Evolutionary conservation across 2,888 invertebrate species (phyloP), one percentile per base, ranked within the genome.

Genomic region (Elaeidobius kamerunicus): DNA sequence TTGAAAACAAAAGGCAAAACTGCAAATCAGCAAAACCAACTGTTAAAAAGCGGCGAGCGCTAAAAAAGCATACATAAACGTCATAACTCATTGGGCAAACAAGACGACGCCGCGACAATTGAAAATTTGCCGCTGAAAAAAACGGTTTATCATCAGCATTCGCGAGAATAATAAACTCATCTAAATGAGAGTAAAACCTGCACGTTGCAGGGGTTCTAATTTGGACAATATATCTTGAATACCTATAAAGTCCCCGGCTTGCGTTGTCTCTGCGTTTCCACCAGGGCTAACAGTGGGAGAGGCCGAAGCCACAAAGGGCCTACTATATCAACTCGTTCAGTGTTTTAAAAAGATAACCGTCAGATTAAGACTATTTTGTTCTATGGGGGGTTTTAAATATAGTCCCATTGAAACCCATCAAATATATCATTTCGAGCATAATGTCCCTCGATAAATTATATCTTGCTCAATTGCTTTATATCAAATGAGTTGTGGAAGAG

Each of bases 211-310:
- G 60, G 62, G 63, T 57, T 55, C 61, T 62, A 60, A 61, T 62
- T 61, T 62, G 58, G 61, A 66, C 67, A 63, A 67, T 65, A 63
- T 66, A 63, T 65, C 66, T 65, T 61, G 65, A 64, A 67, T 66
- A 65, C 66, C 66, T 66, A 64, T 64, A 64, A 63, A 65, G 63
- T 61, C 61, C 64, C 62, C 52, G 49, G 51, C 48, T 49, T 62
- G 65, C 61, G 57, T 65, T 62, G 63, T 63, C 60, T 59, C 51
- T 61, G 56, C 60, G 54, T 49, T 60, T 49, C 57, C 53, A 60
- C 53, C 60, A 56, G 52, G 60, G 55, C 57, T 30, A 17, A 45
- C n/a, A 41, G 32, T 47, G 51, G 42, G 44, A 47, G 47, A 46
- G n/a, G n/a, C 35, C 46, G 30, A 50, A 50, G 46, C 39, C 45